Evolutionary conservation across 2,888 invertebrate species (phyloP), one percentile per base, ranked within the genome.

Genomic region (Sesia apiformis): DNA sequence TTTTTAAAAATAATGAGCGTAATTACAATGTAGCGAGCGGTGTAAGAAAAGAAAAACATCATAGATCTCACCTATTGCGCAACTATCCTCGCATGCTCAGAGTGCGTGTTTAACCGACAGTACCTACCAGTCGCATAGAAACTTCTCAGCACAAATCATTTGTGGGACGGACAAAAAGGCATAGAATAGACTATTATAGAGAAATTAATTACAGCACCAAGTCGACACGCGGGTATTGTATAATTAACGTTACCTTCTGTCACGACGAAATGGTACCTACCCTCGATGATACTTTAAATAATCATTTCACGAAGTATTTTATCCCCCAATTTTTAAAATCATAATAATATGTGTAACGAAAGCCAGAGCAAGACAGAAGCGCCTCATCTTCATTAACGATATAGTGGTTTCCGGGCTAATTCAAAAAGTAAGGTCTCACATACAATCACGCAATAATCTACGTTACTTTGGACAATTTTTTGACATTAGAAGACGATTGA

Each of bases 81-180:
- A 74, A 76, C 60, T 61, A 61, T 61, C 57, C 63, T 69, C 63
- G 67, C 69, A 69, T 68, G 69, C 58, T 60, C 61, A 55, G 61
- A 56, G 50, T 51, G 57, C 57, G 55, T 54, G 59, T 56, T 39
- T 43, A 40, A 39, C 5, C 51, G 53, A 38, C 53, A 5, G 43
- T 46, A 39, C 50, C 43, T 43, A 50, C 23, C 39, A n/a, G 49
- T 41, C 23, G 41, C 40, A 51, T 8, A 55, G 55, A 60, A 62
- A 58, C 58, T 76, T 79, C 79, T 73, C 76, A 72, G 70, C 73
- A 76, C 74, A 77, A 76, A 78, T 77, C 73, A 75, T 71, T 46
- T 61, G 60, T 58, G 54, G 56, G 67, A 72, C 69, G 70, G 66
- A 58, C 74, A 72, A 81, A 81, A 81, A 81, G 70, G 66, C 65